Evolutionary conservation across 2,888 invertebrate species (phyloP).

Genomic region (Apodemia hepburni): DNA sequence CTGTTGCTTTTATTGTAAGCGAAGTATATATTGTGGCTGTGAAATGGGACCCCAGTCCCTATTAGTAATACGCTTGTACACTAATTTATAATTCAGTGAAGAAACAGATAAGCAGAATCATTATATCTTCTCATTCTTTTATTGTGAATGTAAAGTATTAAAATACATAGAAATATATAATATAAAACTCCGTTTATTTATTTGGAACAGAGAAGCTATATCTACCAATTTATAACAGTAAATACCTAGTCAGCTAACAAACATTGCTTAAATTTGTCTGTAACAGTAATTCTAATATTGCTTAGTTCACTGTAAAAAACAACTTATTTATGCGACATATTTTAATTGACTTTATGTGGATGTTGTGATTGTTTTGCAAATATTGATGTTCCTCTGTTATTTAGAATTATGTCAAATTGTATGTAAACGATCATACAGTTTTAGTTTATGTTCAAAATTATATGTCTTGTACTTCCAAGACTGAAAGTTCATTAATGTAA

Average conservation of each 20-base stretch:
- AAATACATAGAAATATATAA: slow-evolving; percentile 25
- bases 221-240: slow-evolving; percentile 41
- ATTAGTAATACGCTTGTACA: slow-evolving; percentile 68
- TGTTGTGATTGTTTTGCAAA: slow-evolving; percentile 35
- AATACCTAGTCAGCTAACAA: slow-evolving; percentile 57
- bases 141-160: slow-evolving; percentile 15
- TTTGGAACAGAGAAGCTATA: slow-evolving; percentile 43
- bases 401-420: slow-evolving; percentile 24
- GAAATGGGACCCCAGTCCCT: slow-evolving; percentile 62
- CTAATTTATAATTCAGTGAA: slow-evolving; percentile 58
- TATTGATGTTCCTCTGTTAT: slow-evolving; percentile 37
- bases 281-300: slow-evolving; percentile 31
- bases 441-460: slow-evolving; percentile 30
- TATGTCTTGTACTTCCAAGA: slow-evolving; percentile 23
- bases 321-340: slow-evolving; percentile 33
- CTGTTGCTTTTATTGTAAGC: slow-evolving; percentile 67
- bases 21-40: slow-evolving; percentile 76
- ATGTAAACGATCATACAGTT: slow-evolving; percentile 21
- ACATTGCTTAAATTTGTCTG: slow-evolving; percentile 37
- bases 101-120: slow-evolving; percentile 9
- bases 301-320: slow-evolving; percentile 31
- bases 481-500: slow-evolving; percentile 39
- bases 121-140: slow-evolving; percentile 11
- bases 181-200: slow-evolving; percentile 39
- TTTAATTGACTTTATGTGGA: slow-evolving; percentile 33